phyloP scores from a whole-genome alignment of 2,797 vertebrate species.

The Numenius phaeopus region DNA sequence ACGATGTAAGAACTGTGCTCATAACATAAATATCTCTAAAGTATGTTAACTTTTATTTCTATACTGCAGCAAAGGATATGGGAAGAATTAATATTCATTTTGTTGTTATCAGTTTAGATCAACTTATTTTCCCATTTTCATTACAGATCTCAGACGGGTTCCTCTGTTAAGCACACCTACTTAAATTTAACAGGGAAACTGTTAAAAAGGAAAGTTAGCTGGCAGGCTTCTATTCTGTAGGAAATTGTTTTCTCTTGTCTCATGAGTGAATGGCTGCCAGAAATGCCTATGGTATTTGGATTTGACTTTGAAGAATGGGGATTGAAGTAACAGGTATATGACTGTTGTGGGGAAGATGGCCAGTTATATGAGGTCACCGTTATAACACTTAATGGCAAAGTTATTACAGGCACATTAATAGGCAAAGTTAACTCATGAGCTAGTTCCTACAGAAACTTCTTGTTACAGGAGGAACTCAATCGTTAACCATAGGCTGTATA shows the following conservation, averaged over 20 bases:
- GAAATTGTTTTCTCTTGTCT: background rate
- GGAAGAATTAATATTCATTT: background rate
- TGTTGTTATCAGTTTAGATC: background rate
- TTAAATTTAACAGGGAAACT: background rate
- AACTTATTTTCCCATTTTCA: background rate
- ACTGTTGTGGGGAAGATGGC: background rate
- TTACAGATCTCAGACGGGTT: background rate
- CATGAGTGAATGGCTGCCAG: background rate
- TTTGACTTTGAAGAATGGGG: background rate
- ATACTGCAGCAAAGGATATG: background rate
- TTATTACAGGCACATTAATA: background rate
- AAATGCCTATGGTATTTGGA: background rate
- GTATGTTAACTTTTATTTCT: constrained; percentile 35
- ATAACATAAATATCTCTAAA: constrained; percentile 45
- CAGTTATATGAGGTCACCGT: background rate
- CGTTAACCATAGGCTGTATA: background rate
- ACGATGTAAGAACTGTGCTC: constrained; percentile 6
- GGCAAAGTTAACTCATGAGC: background rate
- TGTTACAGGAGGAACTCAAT: background rate
- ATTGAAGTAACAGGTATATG: background rate
- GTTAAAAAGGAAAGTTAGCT: background rate
- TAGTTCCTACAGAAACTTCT: background rate
- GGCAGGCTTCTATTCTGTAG: background rate
- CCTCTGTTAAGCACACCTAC: background rate
- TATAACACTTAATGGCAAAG: background rate